These are phyloP conservation scores for Atta colombica DNA, from an alignment of 1,140 invertebrate species.

Conservation along the genomic window DNA sequence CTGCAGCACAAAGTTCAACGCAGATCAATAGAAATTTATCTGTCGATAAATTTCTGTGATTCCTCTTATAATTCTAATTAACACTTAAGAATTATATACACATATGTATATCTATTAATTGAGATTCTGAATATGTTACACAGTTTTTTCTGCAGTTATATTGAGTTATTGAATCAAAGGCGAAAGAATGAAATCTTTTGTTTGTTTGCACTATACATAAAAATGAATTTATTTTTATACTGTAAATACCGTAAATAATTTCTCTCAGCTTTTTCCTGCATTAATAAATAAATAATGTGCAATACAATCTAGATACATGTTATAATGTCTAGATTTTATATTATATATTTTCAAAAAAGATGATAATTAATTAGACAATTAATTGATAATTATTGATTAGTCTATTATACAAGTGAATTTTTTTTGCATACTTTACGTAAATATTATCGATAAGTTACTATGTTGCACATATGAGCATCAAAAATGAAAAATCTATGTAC, in stretches of 20 bases:
- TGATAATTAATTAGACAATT: not conserved
- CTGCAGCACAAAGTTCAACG: not conserved
- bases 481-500: not conserved
- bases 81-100: not conserved
- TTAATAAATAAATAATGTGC: not conserved
- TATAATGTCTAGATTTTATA: no score
- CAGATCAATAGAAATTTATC: not conserved
- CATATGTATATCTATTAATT: not conserved
- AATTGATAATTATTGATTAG: not conserved
- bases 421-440: not conserved
- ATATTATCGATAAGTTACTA: not conserved
- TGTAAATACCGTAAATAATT: no score
- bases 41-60: no score
- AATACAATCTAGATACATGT: not conserved
- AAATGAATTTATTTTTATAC: constrained; percentile 9
- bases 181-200: not conserved
- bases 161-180: not conserved
- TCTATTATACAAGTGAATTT: not conserved
- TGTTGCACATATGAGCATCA: not conserved
- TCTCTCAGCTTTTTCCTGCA: not conserved
- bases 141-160: not conserved
- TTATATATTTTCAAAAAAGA: not conserved
- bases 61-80: not conserved
- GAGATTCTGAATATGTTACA: constrained; percentile 19
- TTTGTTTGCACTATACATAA: not conserved